Conservation (phyloP, 2,797 vertebrate species). For the Catostomus latipinnis region DNA sequence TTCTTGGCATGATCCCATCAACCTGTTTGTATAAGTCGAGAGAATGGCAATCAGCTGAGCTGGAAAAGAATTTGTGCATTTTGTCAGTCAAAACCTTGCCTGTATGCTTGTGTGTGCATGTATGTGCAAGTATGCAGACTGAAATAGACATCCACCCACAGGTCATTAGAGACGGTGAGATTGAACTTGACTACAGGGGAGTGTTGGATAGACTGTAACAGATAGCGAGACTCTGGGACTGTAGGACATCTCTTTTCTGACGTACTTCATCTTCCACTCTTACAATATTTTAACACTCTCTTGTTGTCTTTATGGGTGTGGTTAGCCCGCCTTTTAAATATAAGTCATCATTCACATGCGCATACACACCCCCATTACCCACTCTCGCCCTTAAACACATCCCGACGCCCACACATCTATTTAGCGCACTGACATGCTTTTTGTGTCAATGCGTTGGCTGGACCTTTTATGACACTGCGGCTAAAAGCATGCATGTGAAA, state of each 20-base stretch:
- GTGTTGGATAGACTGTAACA: conserved; percentile 53
- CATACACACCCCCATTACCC: conserved; percentile 27
- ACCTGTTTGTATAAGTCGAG: conserved; percentile 1
- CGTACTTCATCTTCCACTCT: conserved; percentile 26
- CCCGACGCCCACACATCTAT: conserved; percentile 41
- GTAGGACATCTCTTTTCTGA: conserved; percentile 36
- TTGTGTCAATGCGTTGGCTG: conserved; percentile 20
- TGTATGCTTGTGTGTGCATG: conserved; percentile 56
- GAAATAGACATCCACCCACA: conserved; percentile 83
- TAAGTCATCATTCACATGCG: conserved; percentile 15
- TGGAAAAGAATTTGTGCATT: conserved; percentile 50
- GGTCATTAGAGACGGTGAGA: conserved; percentile 78
- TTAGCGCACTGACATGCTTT: conserved; percentile 27
- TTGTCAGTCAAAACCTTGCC: conserved; percentile 48
- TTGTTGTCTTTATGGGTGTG: conserved; percentile 27
- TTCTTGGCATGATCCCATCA: conserved; percentile 33
- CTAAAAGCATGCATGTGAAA: conserved; percentile 1
- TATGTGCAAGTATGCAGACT: conserved; percentile 72
- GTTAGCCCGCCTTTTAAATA: neutral
- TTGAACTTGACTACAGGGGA: conserved; percentile 68
- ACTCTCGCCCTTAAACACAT: conserved; percentile 30
- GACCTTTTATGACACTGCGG: neutral
- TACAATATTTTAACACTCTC: conserved; percentile 34
- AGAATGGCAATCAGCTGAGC: conserved; percentile 41
- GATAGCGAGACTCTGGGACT: conserved; percentile 6